Evolutionary conservation across 2,888 invertebrate genomes (phyloP).

Genomic region (Byasa hedistus): DNA sequence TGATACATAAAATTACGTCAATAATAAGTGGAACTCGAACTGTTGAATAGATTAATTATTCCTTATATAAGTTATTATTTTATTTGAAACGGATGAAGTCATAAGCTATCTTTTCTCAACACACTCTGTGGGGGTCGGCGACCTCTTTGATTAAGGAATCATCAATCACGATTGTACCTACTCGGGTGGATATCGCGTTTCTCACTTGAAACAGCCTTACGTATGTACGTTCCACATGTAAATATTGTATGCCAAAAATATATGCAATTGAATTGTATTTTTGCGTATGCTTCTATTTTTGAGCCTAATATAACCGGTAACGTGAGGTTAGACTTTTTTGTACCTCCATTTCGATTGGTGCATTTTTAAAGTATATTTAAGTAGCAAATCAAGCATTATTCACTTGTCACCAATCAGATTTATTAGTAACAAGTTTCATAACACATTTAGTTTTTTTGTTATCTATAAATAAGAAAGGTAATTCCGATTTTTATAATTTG

Average conservation of each 20-base stretch:
- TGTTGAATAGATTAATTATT: constrained; percentile 22
- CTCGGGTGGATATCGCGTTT: constrained; percentile 62
- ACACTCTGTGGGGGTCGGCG: constrained; percentile 52
- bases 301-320: no score
- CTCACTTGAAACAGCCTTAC: constrained; percentile 42
- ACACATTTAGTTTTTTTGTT: no score
- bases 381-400: no score
- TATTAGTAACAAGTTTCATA: no score
- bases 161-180: constrained; percentile 67
- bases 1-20: constrained; percentile 4
- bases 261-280: not conserved
- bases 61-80: constrained; percentile 42
- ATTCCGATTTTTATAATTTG: no score
- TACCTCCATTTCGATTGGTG: no score
- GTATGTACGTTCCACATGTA: not conserved
- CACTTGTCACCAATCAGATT: no score
- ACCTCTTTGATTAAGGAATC: constrained; percentile 73
- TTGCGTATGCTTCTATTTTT: not conserved
- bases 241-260: not conserved
- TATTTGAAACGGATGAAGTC: constrained; percentile 61
- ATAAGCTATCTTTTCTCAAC: constrained; percentile 51
- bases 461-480: no score
- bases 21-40: constrained; percentile 7
- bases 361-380: no score
- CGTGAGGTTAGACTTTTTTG: no score